A percentile compares a stretch with the other conserved stretches of the same genome.
phyloP scores from a whole-genome alignment of 2,113 vertebrate species.

The Nematolebias whitei region DNA sequence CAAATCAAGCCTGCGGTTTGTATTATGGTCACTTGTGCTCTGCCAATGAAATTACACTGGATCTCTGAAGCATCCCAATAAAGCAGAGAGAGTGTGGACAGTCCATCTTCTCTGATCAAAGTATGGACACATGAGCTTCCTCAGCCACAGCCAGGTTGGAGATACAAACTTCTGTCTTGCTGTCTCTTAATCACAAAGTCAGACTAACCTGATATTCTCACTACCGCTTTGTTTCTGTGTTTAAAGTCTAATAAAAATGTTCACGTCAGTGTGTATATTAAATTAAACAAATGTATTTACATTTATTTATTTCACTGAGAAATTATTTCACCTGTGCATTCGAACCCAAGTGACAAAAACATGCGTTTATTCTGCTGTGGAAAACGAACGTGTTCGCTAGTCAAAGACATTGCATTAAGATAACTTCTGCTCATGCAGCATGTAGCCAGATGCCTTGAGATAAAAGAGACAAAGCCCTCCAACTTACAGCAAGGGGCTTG shows the following conservation, averaged over 20 bases:
- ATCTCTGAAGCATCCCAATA: constrained; percentile 69
- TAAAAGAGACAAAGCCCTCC: no score
- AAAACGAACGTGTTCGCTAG: no score
- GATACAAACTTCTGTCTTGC: constrained; percentile 22
- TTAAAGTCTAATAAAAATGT: not conserved
- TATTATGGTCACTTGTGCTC: constrained; percentile 76
- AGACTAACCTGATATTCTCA: no score
- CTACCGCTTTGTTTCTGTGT: no score
- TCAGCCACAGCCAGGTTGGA: constrained; percentile 22
- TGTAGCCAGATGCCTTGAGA: not conserved
- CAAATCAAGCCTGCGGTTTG: constrained; percentile 79
- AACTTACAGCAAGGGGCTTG: not conserved
- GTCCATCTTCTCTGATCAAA: constrained; percentile 74
- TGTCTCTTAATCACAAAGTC: constrained; percentile 17
- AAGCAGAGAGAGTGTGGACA: constrained; percentile 53
- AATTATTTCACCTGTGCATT: not conserved
- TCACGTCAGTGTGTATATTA: not conserved
- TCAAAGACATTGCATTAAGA: not conserved
- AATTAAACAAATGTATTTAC: not conserved
- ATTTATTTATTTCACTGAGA: not conserved
- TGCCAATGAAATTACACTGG: constrained; percentile 75
- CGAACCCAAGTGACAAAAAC: no score
- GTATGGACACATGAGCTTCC: constrained; percentile 39
- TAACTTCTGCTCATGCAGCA: not conserved
- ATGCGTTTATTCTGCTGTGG: no score